Base-by-base conservation (phyloP, 1,140 invertebrate species). In the Drosophila orosa region DNA sequence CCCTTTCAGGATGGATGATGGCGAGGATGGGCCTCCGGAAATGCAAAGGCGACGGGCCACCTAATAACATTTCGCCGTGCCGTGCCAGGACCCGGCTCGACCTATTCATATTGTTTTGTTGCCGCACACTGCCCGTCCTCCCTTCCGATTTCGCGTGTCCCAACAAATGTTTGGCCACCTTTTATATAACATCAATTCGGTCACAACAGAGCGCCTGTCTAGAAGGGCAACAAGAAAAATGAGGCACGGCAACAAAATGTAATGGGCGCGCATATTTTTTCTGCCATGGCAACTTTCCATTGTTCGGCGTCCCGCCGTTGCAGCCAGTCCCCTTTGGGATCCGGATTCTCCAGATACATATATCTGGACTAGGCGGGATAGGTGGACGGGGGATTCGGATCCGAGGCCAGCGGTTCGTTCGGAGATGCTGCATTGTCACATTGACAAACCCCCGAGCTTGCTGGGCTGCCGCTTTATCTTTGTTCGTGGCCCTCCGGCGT, bases 151-250 rank as follows among this genome's bases (percentile, higher is more conserved):
- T 62, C 25, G 65, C 60, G 78, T 72, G 75, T 65, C 55, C 59
- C 44, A 44, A 86, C 76, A 80, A 87, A 77, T 87, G 79, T 80
- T 87, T 80, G 67, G 78, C 79, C 79, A 87, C 84, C 80, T 84
- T 74, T 84, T 80, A 74, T 78, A 78, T 74, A 55, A 78, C 80
- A 74, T 80, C 67, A 80, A 83, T 67, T 89, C 68, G 52, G 55
- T 57, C 68, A 60, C 74, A 78, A 73, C 76, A 78, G 60, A 71
- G 60, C 35, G 29, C 78, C 78, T 67, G 71, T 84, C 66, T 67
- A 48, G 25, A 52, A 67, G 55, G 54, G 44, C 59, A 75, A 74
- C 62, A 74, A 76, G 57, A 84, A 81, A 59, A 78, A 74, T 73
- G 73, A 65, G 65, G 60, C 68, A 66, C 25, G 40, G 63, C 55